Evolutionary conservation across 2,797 vertebrate species (phyloP).

Genomic region (Sarcoramphus papa): DNA sequence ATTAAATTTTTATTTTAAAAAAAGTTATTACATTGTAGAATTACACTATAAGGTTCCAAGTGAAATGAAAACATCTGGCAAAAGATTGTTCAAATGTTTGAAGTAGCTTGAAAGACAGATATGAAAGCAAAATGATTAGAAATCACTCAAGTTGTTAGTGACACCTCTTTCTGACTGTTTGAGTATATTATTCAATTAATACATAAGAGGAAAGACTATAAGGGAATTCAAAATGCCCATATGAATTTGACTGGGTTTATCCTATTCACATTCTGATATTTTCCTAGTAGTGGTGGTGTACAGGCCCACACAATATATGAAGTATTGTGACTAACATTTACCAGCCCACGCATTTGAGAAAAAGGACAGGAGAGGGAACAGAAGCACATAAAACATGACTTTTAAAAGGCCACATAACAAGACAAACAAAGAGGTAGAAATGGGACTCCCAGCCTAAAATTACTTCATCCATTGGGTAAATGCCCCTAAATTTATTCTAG

Average conservation of each 20-base stretch:
- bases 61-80: background rate
- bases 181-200: background rate
- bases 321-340: background rate
- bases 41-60: background rate
- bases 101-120: background rate
- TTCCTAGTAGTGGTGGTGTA: background rate
- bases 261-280: background rate
- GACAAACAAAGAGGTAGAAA: background rate
- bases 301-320: background rate
- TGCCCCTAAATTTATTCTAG: background rate
- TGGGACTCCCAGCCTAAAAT: background rate
- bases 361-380: background rate
- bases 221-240: background rate
- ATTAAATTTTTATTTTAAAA: background rate
- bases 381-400: background rate
- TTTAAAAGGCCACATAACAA: background rate
- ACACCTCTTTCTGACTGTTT: background rate
- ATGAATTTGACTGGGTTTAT: background rate
- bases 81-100: background rate
- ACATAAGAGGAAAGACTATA: background rate
- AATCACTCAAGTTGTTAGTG: background rate
- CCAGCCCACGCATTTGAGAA: background rate
- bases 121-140: background rate
- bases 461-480: background rate
- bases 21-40: background rate